Base-by-base conservation (phyloP, 2,797 vertebrate genomes). In the Hozukius guyotensis region DNA sequence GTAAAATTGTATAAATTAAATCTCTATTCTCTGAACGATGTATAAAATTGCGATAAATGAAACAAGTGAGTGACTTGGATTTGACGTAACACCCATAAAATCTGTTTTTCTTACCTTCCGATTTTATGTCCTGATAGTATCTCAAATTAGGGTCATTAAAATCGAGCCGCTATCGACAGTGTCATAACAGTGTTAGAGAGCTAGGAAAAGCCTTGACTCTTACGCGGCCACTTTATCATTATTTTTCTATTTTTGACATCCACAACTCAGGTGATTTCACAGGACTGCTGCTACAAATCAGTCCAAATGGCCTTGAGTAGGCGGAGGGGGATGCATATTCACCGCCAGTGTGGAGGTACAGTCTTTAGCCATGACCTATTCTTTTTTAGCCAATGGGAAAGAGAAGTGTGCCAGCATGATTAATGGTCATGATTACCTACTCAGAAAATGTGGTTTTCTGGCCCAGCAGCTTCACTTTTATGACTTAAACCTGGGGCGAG, bases 381-480 rank as follows among this genome's bases (percentile, higher is more conserved):
- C 89, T 90, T 92, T 87, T 87, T 80, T 89, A 83, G 92, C 91
- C 94, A 90, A 90, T 94, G 93, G 94, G 93, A 94, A 91, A 92
- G 91, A 92, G 91, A 55, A 91, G 89, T 64, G 81, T 92, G 77
- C 75, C 87, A 59, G 31, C 38, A 75, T 97, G 96, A 98, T 97
- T 96, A 97, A 97, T 96, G 96, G 90, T 95, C 94, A 87, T 95
- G 96, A 97, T 98, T 96, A 97, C 94, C 92, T 95, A 85, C 92
- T 94, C 93, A 85, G 94, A 96, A 94, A 95, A 95, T 97, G 95
- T 95, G 95, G 87, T 95, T 97, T 97, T 95, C 96, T 94, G 95
- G 91, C 92, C 91, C 88, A 95, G 84, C 95, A 93, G 94, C 94
- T 95, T 92, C 91, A 94, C 90, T 96, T 96, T 96, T 95, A 94